These are phyloP conservation scores for Pollenia amentaria DNA, from an alignment of 2,888 invertebrate genomes.

Conservation along the genomic window DNA sequence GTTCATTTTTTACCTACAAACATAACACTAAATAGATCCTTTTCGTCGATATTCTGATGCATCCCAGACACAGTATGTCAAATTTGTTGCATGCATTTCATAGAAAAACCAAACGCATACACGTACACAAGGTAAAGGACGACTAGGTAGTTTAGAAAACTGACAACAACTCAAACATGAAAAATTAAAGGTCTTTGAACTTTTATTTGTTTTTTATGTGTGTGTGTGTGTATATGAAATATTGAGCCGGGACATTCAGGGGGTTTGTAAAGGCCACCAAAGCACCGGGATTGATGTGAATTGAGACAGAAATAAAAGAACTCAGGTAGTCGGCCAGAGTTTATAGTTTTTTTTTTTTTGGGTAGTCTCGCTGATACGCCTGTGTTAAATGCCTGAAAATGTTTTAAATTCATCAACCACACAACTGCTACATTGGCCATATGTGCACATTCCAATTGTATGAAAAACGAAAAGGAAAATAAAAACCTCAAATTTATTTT, in stretches of 20 bases:
- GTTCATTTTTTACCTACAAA: conserved; percentile 33
- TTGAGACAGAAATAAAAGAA: conserved; percentile 45
- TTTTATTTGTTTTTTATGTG: conserved; percentile 34
- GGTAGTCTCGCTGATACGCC: conserved; percentile 11
- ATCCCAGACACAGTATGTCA: conserved; percentile 64
- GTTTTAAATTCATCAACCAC: conserved; percentile 53
- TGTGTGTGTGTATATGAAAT: neutral
- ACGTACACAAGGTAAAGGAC: neutral
- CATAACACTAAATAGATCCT: conserved; percentile 30
- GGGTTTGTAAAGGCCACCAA: conserved; percentile 47
- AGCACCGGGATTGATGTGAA: conserved; percentile 15
- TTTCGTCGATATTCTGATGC: conserved; percentile 1
- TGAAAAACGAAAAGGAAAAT: conserved; percentile 26
- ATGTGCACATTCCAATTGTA: conserved; percentile 67
- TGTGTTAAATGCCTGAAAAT: conserved; percentile 12
- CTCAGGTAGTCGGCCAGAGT: conserved; percentile 61
- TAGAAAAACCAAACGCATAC: conserved; percentile 19
- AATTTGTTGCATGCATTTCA: conserved; percentile 62
- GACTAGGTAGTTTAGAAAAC: neutral
- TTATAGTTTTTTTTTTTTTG: conserved; percentile 10
- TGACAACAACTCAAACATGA: neutral
- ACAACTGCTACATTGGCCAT: conserved; percentile 71
- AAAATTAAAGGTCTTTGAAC: conserved; percentile 69
- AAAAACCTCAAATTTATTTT: conserved; percentile 56
- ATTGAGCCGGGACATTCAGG: conserved; percentile 61